Evolutionary conservation across 2,113 vertebrate species (phyloP), one percentile per base, ranked within the genome.

Genomic region (Probosciger aterrimus): DNA sequence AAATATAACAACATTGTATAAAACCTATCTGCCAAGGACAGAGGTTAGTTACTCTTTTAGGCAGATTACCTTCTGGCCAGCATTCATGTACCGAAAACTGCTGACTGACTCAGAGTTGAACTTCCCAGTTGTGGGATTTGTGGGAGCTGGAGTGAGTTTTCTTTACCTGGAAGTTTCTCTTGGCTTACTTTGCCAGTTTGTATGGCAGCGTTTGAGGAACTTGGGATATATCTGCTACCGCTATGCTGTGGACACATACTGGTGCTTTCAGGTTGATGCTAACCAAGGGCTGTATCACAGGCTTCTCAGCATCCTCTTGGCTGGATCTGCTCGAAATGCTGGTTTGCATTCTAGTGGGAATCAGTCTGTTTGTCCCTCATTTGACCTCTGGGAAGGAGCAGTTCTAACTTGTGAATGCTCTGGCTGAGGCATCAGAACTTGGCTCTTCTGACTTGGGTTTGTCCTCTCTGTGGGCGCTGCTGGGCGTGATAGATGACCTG

Each of bases 201-300:
- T n/a, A 35, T 0, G 3, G 7, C 35, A 53, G 24, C 1, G 0
- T 82, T 82, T 71, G 94, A 76, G 50, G 67, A 79, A 39, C 20
- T 18, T 70, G 11, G 6, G 1, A 47, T 70, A 2, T 13, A 14
- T 70, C 46, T 79, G n/a, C 30, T 52, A 1, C 2, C 25, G 57
- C 78, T 83, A 0, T 2, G 5, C 75, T 50, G 11, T 57, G 65
- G 74, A 9, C 14, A 10, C 0, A 0, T 88, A 37, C 52, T 57
- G 10, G 7, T 80, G 59, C 63, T 80, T 65, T 57, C 35, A 57
- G 55, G 41, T 62, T 74, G 0, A 0, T 86, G 62, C 62, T 62
- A 33, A 33, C 8, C 25, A 25, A 74, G 46, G 47, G 22, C 35
- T 12, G 3, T 57, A 11, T 52, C 4, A 0, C 20, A 59, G 43